Base-by-base conservation (phyloP, 1,140 invertebrate genomes). In the Hirudo medicinalis region DNA sequence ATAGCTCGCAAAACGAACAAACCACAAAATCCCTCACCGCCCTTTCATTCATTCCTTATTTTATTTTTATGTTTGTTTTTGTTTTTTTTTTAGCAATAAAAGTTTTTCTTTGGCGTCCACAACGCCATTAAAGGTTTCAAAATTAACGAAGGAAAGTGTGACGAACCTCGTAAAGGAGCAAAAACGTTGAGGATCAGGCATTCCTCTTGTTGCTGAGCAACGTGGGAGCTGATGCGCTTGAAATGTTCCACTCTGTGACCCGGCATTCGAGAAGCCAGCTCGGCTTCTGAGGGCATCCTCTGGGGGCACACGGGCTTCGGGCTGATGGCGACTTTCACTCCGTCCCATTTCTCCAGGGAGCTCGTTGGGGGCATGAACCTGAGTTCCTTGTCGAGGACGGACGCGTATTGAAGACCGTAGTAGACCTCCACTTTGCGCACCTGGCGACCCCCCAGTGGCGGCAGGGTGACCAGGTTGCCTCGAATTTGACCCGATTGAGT, bases 151-250 rank as follows among this genome's bases (percentile, higher is more conserved):
- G 11, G 32, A 49, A 17, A 49, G 0, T 1, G 60, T 13, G 9
- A 63, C 60, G 60, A 27, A 75, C 72, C 72, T 75, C 57, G 54
- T 29, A 55, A 55, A 0, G 75, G 75, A n/a, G 71, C 69, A 32
- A 72, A 75, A n/a, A 75, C 43, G 57, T 75, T 75, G 9, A 75
- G 71, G 40, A 66, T 71, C n/a, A 75, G 60, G 57, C 75, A 75
- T 22, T 75, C 75, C 63, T 75, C 75, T 17, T 71, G 54, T 70
- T 75, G 75, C 8, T 69, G 20, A 27, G 67, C 54, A 13, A 75
- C 60, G 53, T 63, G 74, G 9, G 75, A 74, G 11, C 69, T n/a
- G 32, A 75, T 71, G 13, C 57, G 49, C 54, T 60, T 43, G 20
- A 72, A 54, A 55, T 75, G 71, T 32, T 75, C 69, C 54, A 69